Evolutionary conservation across 2,888 invertebrate genomes (phyloP), one percentile per base, ranked within the genome.

Genomic region (Cheilosia grossa): DNA sequence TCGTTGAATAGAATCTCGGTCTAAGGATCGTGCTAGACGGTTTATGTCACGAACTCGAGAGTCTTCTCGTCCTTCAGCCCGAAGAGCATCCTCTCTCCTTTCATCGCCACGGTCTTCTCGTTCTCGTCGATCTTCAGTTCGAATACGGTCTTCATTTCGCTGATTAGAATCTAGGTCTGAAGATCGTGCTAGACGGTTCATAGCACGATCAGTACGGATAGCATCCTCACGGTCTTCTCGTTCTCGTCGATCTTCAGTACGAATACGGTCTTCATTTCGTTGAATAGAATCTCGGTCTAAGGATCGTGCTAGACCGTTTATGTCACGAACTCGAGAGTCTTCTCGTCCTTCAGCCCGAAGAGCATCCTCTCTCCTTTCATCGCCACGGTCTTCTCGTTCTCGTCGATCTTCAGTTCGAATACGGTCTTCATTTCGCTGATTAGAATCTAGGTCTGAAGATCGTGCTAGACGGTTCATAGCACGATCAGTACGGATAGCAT

Each of bases 181-280:
- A 5, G 15, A 9, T 42, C 54, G 30, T 54, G 63, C 47, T 19
- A 33, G 53, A 51, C 42, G 67, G 1, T 47, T 54, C 1, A n/a
- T 5, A 9, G 2, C 9, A 42, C 40, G 59, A 1, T n/a, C n/a
- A n/a, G n/a, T n/a, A n/a, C n/a, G n/a, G n/a, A n/a, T n/a, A n/a
- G n/a, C n/a, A n/a, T n/a, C n/a, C 56, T 58, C 64, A 10, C 51
- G 47, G 30, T 40, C 51, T 30, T 27, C 13, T 47, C 82, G 75
- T 64, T 66, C 51, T 53, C 27, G 58, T 0, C 66, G 24, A 13
- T 42, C 49, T 21, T 27, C 49, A 21, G 42, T 37, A 13, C 49
- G 17, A 3, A 5, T 15, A 6, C 3, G 3, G 5, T 19, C 21
- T 33, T 66, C 66, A 53, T 13, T n/a, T 53, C 40, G 63, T 49